Conservation (phyloP, 2,113 vertebrate genomes). For the Burhinus oedicnemus region DNA sequence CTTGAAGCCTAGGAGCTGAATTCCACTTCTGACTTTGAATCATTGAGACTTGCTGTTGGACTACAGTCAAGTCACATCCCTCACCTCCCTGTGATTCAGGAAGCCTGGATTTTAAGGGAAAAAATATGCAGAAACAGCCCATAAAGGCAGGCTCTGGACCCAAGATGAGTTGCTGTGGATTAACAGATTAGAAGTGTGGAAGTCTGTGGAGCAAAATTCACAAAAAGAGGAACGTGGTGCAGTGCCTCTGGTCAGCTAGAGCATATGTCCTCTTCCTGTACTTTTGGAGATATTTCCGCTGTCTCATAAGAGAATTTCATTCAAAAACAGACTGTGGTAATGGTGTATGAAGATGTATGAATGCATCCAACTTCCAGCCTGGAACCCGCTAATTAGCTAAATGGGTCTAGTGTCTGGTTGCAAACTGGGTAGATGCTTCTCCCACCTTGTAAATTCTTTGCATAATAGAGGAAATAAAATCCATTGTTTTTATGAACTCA, state of each 20-base stretch:
- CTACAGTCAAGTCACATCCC: conserved; percentile 56
- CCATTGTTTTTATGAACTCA: conserved; percentile 33
- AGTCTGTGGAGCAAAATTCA: background rate
- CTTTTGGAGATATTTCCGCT: background rate
- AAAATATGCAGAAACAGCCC: conserved; percentile 20
- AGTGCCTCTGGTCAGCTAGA: background rate
- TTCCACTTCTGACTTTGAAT: conserved; percentile 56
- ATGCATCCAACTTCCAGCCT: background rate
- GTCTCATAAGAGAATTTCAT: background rate
- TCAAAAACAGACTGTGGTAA: background rate
- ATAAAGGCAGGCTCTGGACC: background rate
- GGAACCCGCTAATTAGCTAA: background rate
- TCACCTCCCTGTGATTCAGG: conserved; percentile 45
- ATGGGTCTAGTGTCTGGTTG: background rate
- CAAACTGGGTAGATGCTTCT: background rate
- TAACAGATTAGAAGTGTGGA: conserved; percentile 34
- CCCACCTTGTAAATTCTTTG: conserved; percentile 53
- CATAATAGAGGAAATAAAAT: conserved; percentile 53
- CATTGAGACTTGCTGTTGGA: conserved; percentile 53
- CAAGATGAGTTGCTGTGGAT: conserved; percentile 20
- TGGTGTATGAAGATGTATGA: background rate
- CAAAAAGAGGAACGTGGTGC: background rate
- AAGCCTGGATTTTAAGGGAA: conserved; percentile 34
- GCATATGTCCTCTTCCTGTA: background rate
- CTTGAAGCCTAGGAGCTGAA: conserved; percentile 59